Evolutionary conservation across 2,113 vertebrate species (phyloP).

Genomic region (Paradoxurus hermaphroditus): DNA sequence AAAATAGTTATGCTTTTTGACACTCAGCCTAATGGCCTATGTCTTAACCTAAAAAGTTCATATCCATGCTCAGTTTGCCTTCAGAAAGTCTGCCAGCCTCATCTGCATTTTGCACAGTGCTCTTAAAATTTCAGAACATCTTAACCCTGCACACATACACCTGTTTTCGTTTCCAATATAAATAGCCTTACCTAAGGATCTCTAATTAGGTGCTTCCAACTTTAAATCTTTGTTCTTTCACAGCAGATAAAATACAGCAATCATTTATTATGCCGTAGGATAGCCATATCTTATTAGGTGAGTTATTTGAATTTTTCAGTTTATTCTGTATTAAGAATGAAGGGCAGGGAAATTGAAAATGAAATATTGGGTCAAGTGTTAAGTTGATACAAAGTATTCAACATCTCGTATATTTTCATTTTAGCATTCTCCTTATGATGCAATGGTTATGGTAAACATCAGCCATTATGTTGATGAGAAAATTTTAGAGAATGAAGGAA

Average conservation of each 20-base stretch:
- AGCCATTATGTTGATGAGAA: slow-evolving; percentile 87
- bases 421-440: slow-evolving; percentile 95
- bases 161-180: neutral
- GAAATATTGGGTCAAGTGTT: neutral
- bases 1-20: neutral
- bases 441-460: slow-evolving; percentile 91
- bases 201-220: neutral
- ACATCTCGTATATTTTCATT: slow-evolving; percentile 62
- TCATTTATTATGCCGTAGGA: neutral
- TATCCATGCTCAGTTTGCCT: neutral
- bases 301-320: neutral
- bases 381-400: neutral
- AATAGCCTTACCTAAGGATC: neutral
- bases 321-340: neutral
- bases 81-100: neutral
- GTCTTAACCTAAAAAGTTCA: neutral
- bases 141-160: neutral
- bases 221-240: neutral
- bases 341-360: neutral
- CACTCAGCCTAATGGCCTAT: neutral
- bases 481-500: slow-evolving; percentile 87
- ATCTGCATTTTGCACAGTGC: neutral
- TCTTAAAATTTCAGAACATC: neutral
- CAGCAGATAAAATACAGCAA: neutral
- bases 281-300: neutral